Percentiles rank a stretch among this genome's conserved stretches.
Evolutionary conservation across 1,140 invertebrate species (phyloP).

Genomic region (Episyrphus balteatus): DNA sequence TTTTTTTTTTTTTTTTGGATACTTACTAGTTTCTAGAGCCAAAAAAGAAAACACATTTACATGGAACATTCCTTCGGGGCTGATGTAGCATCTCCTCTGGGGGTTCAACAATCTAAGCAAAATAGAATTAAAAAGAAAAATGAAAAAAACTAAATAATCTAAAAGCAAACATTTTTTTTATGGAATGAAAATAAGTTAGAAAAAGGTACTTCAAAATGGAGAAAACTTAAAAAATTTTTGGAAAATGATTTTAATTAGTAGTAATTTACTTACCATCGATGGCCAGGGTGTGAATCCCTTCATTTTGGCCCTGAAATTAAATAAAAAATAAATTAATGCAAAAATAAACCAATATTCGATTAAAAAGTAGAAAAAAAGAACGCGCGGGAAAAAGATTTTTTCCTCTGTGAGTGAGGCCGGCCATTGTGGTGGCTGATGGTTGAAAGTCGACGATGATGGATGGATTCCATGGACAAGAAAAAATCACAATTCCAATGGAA

Average conservation of each 20-base stretch:
- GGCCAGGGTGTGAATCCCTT: conserved; percentile 91
- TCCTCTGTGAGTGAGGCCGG: conserved; percentile 12
- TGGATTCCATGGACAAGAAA: neutral
- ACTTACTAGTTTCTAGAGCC: conserved; percentile 90
- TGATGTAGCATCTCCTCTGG: conserved; percentile 51
- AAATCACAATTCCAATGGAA: too few species aligned
- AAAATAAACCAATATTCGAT: neutral
- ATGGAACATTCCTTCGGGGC: conserved; percentile 45
- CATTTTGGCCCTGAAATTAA: conserved; percentile 84
- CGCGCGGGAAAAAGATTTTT: conserved; percentile 28
- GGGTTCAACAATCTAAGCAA: conserved; percentile 53
- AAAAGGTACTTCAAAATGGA: too few species aligned
- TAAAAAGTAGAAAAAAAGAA: conserved; percentile 12
- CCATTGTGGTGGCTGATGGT: neutral
- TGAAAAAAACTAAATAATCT: too few species aligned
- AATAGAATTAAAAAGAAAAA: conserved; percentile 9
- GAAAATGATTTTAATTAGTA: conserved; percentile 10
- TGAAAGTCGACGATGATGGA: neutral
- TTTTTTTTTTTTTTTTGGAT: conserved; percentile 6
- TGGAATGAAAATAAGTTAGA: neutral
- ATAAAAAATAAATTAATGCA: conserved; percentile 17
- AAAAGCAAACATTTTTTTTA: neutral
- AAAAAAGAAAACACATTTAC: conserved; percentile 87
- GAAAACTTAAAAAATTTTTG: too few species aligned
- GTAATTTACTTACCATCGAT: conserved; percentile 68